A percentile compares a stretch with the other conserved stretches of the same genome.
phyloP scores from a whole-genome alignment of 2,113 vertebrate genomes.

The Aegotheles bennettii region DNA sequence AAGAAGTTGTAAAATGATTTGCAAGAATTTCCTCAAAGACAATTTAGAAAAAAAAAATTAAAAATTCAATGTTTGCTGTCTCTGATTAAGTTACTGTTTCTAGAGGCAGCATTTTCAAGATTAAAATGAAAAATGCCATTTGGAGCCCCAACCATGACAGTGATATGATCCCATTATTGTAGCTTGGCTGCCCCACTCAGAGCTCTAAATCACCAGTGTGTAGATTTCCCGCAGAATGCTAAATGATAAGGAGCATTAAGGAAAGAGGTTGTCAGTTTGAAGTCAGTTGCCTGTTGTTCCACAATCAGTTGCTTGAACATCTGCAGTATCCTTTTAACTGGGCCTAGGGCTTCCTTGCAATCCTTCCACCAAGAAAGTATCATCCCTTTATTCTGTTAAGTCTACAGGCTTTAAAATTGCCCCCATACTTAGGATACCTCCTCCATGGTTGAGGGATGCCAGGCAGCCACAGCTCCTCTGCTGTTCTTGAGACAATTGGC shows the following conservation, averaged over 20 bases:
- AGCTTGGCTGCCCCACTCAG: background rate
- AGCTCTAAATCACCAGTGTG: background rate
- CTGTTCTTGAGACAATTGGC: background rate
- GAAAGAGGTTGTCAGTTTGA: background rate
- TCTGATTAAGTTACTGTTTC: background rate
- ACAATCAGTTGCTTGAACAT: background rate
- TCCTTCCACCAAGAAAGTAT: background rate
- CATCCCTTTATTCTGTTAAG: background rate
- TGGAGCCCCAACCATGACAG: background rate
- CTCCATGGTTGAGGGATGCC: background rate
- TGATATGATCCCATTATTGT: background rate
- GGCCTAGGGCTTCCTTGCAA: background rate
- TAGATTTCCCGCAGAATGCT: background rate
- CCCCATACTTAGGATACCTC: background rate
- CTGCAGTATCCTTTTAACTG: background rate
- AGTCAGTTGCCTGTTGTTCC: background rate
- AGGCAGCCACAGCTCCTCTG: background rate
- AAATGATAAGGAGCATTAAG: background rate
- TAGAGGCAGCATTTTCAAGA: background rate
- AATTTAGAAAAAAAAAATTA: background rate
- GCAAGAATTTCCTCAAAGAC: background rate
- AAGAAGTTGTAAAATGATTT: background rate
- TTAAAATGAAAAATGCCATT: background rate
- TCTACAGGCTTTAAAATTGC: background rate
- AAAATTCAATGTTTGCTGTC: background rate